Evolutionary conservation across 1,140 invertebrate genomes (phyloP), one percentile per base, ranked within the genome.

Genomic region (Chrysopa pallens): DNA sequence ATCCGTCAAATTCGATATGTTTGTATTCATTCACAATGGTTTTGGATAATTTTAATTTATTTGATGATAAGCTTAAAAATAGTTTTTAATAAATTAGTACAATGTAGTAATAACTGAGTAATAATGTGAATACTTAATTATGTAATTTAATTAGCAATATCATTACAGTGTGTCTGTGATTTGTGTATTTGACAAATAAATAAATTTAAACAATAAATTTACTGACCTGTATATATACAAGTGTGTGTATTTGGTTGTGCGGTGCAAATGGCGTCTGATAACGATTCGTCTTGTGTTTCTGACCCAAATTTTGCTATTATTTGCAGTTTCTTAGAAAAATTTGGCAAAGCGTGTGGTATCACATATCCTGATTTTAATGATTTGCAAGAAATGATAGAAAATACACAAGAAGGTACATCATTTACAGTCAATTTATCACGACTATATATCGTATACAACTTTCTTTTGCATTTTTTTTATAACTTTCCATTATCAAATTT

Each of bases 291-390:
- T 58, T 91, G 85, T 75, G 76, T 81, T 68, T 83, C 78, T 73
- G 86, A 93, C 76, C 87, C 88, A 58, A 89, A 93, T 78, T 94
- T 92, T 66, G 88, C 88, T 54, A 80, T 91, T 61, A 89, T 93
- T 64, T 93, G 88, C 69, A 86, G 85, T 45, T 93, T 93, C 69
- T 68, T 92, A 40, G 79, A 89, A 61, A 80, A 84, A 66, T 93
- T 92, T 60, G 81, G 84, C 31, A 74, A 78, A 62, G 65, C 74
- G 59, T 80, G 86, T 58, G 82, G 83, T 44, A 65, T 93, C 48
- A 66, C 71, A 39, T 68, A 75, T 55, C 78, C 81, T 48, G 77
- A 79, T 53, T 80, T 92, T 66, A 63, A 72, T 43, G 76, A 85
- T 59, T 70, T 95, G 43, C 84, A 92, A 63, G 73, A 81, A 58